A percentile compares a stretch with the other conserved stretches of the same genome.
Evolutionary conservation across 2,113 vertebrate species (phyloP).

Genomic region (Psammodynastes pulverulentus): DNA sequence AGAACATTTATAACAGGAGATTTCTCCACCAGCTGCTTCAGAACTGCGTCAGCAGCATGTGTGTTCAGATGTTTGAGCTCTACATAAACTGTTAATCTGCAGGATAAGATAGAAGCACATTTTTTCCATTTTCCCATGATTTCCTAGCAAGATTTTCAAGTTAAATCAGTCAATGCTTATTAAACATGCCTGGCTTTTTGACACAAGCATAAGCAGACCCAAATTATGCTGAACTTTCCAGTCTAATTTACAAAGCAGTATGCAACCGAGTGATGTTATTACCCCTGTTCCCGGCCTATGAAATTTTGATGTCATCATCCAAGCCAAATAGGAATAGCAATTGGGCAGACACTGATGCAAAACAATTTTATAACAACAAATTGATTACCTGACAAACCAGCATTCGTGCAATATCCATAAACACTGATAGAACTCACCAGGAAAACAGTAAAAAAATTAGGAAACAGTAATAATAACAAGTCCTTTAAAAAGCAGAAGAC

Average conservation of each 20-base stretch:
- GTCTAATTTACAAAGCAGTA: constrained; percentile 40
- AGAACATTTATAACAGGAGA: constrained; percentile 19
- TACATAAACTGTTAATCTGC: constrained; percentile 28
- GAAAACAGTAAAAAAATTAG: not conserved
- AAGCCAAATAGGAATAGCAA: constrained; percentile 44
- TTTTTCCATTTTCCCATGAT: constrained; percentile 55
- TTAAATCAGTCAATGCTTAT: constrained; percentile 41
- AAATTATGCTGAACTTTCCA: constrained; percentile 43
- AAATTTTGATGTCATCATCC: constrained; percentile 37
- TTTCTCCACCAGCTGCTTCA: constrained; percentile 42
- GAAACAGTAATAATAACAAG: not conserved
- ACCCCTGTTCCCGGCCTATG: constrained; percentile 3
- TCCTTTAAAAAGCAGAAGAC: not conserved
- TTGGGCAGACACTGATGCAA: constrained; percentile 55
- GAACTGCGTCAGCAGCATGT: not conserved
- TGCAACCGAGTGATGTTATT: constrained; percentile 27
- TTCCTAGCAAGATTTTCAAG: constrained; percentile 60
- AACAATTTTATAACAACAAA: constrained; percentile 61
- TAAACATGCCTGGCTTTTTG: constrained; percentile 40
- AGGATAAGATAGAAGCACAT: not conserved
- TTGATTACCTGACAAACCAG: constrained; percentile 46
- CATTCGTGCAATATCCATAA: fast-evolving
- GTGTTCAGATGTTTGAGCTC: fast-evolving
- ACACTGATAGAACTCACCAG: not conserved
- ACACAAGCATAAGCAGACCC: constrained; percentile 44